Conservation (phyloP, 2,113 vertebrate species). For the Oryctolagus cuniculus region mOryCun1.1 NC_091438.1:132088501-132089000, state of each 20-base stretch:
- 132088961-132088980: neutral
- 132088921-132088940: neutral
- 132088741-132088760: neutral
- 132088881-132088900: neutral
- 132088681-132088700: neutral
- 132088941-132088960: neutral
- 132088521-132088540: neutral
- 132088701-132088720: neutral
- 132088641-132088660: slow-evolving; percentile 21
- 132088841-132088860: neutral
- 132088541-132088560: neutral
- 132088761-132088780: neutral
- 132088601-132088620: neutral
- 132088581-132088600: neutral
- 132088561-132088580: neutral
- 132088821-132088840: no score
- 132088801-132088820: no score
- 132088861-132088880: neutral
- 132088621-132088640: neutral
- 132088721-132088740: neutral
- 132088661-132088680: slow-evolving; percentile 16
- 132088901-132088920: neutral
- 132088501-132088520: neutral
- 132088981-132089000: neutral
- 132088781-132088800: neutral